Percentiles rank a stretch among this genome's conserved stretches.
These are phyloP conservation scores for Anoplopoma fimbria DNA, from an alignment of 2,113 vertebrate genomes.

Conservation along the genomic window DNA sequence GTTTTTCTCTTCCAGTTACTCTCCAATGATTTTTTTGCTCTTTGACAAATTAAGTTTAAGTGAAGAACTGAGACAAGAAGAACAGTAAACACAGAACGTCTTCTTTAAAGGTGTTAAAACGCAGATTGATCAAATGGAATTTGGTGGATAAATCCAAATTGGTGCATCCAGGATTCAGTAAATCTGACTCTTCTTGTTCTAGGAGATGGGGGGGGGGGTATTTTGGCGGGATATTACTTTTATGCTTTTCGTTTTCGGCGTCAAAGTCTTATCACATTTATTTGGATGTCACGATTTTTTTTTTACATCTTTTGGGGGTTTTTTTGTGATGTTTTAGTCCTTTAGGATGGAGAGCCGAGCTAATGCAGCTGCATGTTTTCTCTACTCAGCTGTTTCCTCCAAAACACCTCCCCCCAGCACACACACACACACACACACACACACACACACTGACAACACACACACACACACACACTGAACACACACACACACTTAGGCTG, in stretches of 20 bases:
- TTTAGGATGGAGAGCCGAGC: constrained; percentile 11
- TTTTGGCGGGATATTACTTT: not conserved
- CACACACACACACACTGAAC: constrained; percentile 24
- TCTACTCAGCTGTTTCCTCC: constrained; percentile 60
- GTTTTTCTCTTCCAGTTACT: too few species aligned
- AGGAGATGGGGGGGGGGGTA: not conserved
- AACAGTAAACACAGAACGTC: too few species aligned
- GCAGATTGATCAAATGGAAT: too few species aligned
- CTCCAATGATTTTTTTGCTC: too few species aligned
- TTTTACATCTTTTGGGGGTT: not conserved
- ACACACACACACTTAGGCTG: constrained; percentile 17
- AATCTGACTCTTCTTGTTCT: not conserved
- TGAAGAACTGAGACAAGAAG: too few species aligned
- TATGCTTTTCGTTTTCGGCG: not conserved
- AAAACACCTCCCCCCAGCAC: constrained; percentile 28
- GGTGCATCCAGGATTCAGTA: constrained; percentile 31
- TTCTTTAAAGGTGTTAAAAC: too few species aligned
- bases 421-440: constrained; percentile 25
- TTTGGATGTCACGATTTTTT: not conserved
- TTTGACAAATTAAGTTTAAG: too few species aligned
- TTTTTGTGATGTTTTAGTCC: constrained; percentile 36
- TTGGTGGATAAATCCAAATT: too few species aligned
- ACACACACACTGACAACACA: constrained; percentile 31
- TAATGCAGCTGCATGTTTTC: constrained; percentile 45
- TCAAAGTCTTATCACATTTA: not conserved